These are phyloP conservation scores for Rhynchophorus ferrugineus DNA, from an alignment of 1,140 invertebrate genomes.

Conservation along the genomic window DNA sequence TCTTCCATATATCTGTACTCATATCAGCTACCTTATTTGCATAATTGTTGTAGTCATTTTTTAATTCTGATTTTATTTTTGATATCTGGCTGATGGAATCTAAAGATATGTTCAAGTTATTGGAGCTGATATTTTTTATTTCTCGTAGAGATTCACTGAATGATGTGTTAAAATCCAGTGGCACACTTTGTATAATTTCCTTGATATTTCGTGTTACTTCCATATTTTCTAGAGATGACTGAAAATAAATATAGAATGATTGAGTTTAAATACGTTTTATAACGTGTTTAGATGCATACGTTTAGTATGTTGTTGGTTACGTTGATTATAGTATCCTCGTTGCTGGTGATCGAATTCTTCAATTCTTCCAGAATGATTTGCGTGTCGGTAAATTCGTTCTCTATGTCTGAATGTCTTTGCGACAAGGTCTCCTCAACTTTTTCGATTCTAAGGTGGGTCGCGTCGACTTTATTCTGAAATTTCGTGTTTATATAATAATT, in stretches of 20 bases:
- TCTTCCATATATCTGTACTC: slow-evolving; percentile 49
- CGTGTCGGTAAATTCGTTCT: slow-evolving; percentile 31
- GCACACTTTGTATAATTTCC: neutral
- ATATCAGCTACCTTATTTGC: slow-evolving; percentile 44
- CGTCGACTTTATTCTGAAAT: slow-evolving; percentile 33
- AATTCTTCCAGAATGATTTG: slow-evolving; percentile 32
- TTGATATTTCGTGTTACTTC: too few species aligned
- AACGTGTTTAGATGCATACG: too few species aligned
- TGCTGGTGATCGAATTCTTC: slow-evolving; percentile 20
- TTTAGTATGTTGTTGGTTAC: slow-evolving; percentile 18
- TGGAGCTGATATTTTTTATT: slow-evolving; percentile 11
- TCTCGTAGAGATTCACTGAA: too few species aligned
- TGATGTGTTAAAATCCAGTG: neutral
- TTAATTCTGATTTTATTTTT: slow-evolving; percentile 21
- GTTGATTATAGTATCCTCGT: slow-evolving; percentile 25
- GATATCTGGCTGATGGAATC: slow-evolving; percentile 13
- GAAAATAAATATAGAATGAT: too few species aligned
- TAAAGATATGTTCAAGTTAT: slow-evolving; percentile 5
- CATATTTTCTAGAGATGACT: too few species aligned
- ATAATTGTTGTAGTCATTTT: slow-evolving; percentile 26
- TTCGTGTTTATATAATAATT: neutral
- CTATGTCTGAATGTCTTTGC: slow-evolving; percentile 29
- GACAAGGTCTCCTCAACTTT: slow-evolving; percentile 31
- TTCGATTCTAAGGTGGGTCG: slow-evolving; percentile 26
- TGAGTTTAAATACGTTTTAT: too few species aligned